These are phyloP conservation scores for Argyresthia goedartella DNA, from an alignment of 2,888 invertebrate species.

Conservation along the genomic window DNA sequence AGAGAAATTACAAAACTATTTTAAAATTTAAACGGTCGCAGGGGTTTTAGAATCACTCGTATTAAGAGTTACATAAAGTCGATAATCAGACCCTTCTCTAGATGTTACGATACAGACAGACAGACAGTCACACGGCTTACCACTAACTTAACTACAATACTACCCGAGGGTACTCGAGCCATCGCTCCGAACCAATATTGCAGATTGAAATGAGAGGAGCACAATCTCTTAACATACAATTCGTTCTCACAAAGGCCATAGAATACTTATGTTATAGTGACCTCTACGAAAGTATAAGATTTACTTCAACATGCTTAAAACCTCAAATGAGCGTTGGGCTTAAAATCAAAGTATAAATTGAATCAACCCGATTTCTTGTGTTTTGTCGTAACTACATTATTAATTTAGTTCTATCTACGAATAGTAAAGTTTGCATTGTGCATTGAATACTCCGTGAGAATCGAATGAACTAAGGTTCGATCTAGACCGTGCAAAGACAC, in stretches of 20 bases:
- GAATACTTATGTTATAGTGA: constrained; percentile 54
- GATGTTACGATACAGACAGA: constrained; percentile 20
- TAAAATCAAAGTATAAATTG: background rate
- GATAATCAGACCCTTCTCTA: constrained; percentile 29
- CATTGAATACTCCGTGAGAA: background rate
- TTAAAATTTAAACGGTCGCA: constrained; percentile 13
- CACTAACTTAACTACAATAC: constrained; percentile 42
- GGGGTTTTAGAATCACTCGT: constrained; percentile 46
- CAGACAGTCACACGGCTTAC: constrained; percentile 57
- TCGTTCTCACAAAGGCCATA: constrained; percentile 39
- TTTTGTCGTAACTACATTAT: constrained; percentile 1
- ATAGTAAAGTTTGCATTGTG: background rate
- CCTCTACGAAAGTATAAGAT: constrained; percentile 30
- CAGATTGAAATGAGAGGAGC: constrained; percentile 30
- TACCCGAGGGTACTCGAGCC: constrained; percentile 46
- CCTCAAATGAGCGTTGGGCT: background rate
- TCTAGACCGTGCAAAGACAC: constrained; percentile 36
- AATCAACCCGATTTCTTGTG: too few species aligned
- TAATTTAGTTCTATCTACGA: background rate
- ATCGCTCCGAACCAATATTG: constrained; percentile 15
- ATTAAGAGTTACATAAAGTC: constrained; percentile 24
- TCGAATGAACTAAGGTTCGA: constrained; percentile 9
- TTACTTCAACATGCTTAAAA: background rate
- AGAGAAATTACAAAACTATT: background rate
- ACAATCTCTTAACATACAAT: constrained; percentile 36